A percentile compares a stretch with the other conserved stretches of the same genome.
Evolutionary conservation across 2,797 vertebrate species (phyloP).

Genomic region (Austrolebias charrua): DNA sequence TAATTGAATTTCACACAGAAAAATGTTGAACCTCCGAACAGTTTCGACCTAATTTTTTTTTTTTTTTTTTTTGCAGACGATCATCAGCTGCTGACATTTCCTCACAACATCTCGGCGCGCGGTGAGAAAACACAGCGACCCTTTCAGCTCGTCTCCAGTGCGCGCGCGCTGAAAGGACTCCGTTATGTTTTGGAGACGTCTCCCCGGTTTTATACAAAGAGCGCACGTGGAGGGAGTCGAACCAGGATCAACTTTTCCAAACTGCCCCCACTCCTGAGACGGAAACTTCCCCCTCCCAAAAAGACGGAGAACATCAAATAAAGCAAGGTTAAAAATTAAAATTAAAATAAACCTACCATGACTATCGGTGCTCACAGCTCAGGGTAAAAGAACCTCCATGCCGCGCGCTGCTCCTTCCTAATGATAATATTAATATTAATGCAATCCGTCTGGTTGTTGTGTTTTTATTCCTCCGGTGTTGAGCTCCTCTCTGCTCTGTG

Average conservation of each 20-base stretch:
- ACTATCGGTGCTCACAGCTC: conserved; percentile 48
- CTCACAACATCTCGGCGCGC: too few species aligned
- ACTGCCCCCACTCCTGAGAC: conserved; percentile 11
- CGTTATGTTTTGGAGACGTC: conserved; percentile 67
- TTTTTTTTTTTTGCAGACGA: too few species aligned
- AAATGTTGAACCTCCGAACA: not conserved
- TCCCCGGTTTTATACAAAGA: conserved; percentile 37
- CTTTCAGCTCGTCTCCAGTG: not conserved
- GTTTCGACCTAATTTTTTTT: too few species aligned
- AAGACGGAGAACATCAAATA: not conserved
- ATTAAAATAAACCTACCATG: conserved; percentile 52
- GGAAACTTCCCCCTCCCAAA: conserved; percentile 18
- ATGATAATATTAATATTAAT: conserved; percentile 31
- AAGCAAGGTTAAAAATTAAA: not conserved
- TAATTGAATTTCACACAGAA: not conserved
- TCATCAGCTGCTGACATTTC: too few species aligned
- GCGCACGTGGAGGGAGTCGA: conserved; percentile 20
- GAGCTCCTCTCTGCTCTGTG: conserved; percentile 21
- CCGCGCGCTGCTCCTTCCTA: conserved; percentile 32
- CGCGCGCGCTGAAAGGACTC: conserved; percentile 65
- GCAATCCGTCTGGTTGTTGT: conserved; percentile 31
- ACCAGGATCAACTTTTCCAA: conserved; percentile 63
- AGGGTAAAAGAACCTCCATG: conserved; percentile 57
- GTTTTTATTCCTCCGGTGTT: conserved; percentile 5
- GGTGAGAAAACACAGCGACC: conserved; percentile 54